Evolutionary conservation across 2,888 invertebrate species (phyloP), one percentile per base, ranked within the genome.

Genomic region (Cerceris rybyensis): DNA sequence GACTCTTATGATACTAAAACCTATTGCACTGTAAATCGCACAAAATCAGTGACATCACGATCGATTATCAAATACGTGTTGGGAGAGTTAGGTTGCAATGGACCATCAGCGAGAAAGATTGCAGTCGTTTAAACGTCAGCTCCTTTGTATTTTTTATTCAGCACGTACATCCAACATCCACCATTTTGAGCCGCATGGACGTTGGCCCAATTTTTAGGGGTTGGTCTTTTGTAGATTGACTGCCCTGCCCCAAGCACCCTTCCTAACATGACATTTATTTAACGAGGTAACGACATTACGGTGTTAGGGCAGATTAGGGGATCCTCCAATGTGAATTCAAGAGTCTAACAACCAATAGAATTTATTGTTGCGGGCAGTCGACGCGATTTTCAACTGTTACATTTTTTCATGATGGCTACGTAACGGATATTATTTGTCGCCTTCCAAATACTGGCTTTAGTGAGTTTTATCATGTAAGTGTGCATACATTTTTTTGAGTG

Each of bases 251-350:
- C 77, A 78, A 76, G 78, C 86, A 83, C 86, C 88, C 90, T 86
- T 86, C 81, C 80, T 76, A 80, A 80, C 81, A 81, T 86, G 88
- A 91, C 91, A 89, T 91, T 91, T 90, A 89, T 90, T 91, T 89
- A 90, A 90, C 90, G 88, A 90, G 87, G 89, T 90, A 90, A 90
- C 89, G 88, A 88, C 83, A 87, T 91, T 89, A 89, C 78, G 82
- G 89, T 80, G 90, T 90, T 90, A 88, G 82, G 81, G 80, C 79
- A 81, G 81, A 90, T 90, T 90, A 90, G 89, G 88, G 89, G 89
- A 85, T 87, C 87, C 87, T 89, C 87, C 73, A 80, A 81, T 74
- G 84, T 68, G 84, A 85, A 85, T 70, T 85, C 84, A 77, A 88
- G 84, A 78, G 79, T 81, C 83, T 88, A 89, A 90, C 89, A 83